Percentiles rank a stretch among this genome's conserved stretches.
Evolutionary conservation across 2,797 vertebrate species (phyloP).

Genomic region (Discoglossus pictus): DNA sequence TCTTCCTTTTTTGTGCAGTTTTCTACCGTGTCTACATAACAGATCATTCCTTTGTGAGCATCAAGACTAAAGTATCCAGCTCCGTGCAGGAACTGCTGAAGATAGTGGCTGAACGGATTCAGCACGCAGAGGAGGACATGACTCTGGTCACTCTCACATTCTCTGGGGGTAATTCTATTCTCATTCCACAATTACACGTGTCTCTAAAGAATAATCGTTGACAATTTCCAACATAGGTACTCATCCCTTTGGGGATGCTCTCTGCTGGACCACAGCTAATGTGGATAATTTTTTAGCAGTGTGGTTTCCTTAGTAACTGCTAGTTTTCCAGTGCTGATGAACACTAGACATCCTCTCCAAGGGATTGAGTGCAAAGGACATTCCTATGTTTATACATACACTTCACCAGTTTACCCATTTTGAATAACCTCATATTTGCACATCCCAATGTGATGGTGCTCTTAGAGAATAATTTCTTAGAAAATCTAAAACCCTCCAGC

Average conservation of each 20-base stretch:
- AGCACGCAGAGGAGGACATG: slow-evolving; percentile 81
- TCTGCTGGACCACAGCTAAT: slow-evolving; percentile 66
- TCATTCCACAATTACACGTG: slow-evolving; percentile 44
- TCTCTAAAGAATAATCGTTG: slow-evolving; percentile 45
- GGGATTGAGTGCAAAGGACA: slow-evolving; percentile 54
- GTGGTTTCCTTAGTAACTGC: slow-evolving; percentile 72
- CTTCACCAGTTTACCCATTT: slow-evolving; percentile 54
- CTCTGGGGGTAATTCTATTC: slow-evolving; percentile 79
- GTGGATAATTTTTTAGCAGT: slow-evolving; percentile 61
- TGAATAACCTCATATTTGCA: slow-evolving; percentile 54
- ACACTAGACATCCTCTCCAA: slow-evolving; percentile 55
- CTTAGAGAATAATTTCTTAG: too few species aligned
- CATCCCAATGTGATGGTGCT: slow-evolving; percentile 53
- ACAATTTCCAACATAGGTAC: slow-evolving; percentile 49
- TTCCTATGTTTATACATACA: slow-evolving; percentile 54
- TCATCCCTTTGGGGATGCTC: slow-evolving; percentile 46
- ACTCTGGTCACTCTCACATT: slow-evolving; percentile 80
- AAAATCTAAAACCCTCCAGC: too few species aligned
- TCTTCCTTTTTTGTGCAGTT: slow-evolving; percentile 69
- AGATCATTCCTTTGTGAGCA: slow-evolving; percentile 89
- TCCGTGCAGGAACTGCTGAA: slow-evolving; percentile 85
- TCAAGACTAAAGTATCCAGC: slow-evolving; percentile 77
- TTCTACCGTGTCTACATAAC: slow-evolving; percentile 89
- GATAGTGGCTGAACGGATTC: slow-evolving; percentile 85
- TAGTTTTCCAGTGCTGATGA: slow-evolving; percentile 53